Evolutionary conservation across 2,113 vertebrate genomes (phyloP), one percentile per base, ranked within the genome.

Genomic region (Callopanchax toddi): DNA sequence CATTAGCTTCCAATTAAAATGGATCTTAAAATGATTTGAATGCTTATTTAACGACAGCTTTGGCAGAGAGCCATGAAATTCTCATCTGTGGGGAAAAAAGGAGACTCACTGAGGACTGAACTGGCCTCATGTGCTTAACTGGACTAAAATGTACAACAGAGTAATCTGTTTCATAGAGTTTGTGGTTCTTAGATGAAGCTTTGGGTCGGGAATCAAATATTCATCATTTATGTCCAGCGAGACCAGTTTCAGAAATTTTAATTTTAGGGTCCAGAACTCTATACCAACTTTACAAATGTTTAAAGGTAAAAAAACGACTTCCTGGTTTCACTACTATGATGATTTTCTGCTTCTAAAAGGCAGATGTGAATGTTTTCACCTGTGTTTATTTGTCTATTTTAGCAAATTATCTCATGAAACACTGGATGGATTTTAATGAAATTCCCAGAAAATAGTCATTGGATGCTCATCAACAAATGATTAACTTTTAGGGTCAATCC

Each of bases 1-100:
- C 78, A 81, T 86, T 87, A 83, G 53, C 71, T 77, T 74, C 73
- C 78, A 86, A 87, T 87, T 85, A 86, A 86, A 87, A 84, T 1
- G 9, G 32, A 48, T 78, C 67, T 60, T 72, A 80, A 76, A 84
- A 78, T 44, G 43, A 56, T 67, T 65, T 61, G 39, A 71, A 73
- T 61, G 55, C 59, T 77, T 62, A 42, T 78, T 73, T 72, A 64
- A 64, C 2, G 8, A 78, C 61, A 52, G 37, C 68, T 83, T 82
- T 85, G 74, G 67, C 51, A 67, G 44, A 26, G 63, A 29, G 70
- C 73, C 57, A 71, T 48, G 44, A 60, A 67, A 76, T 40, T 11
- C 45, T 37, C 8, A 4, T 52, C 65, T 66, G 59, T 60, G 54
- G 51, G 44, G 29, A 51, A 39, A 13, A 43, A 60, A 50, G 29